Evolutionary conservation across 2,797 vertebrate species (phyloP).

Genomic region (Chaetodon trifasciatus): DNA sequence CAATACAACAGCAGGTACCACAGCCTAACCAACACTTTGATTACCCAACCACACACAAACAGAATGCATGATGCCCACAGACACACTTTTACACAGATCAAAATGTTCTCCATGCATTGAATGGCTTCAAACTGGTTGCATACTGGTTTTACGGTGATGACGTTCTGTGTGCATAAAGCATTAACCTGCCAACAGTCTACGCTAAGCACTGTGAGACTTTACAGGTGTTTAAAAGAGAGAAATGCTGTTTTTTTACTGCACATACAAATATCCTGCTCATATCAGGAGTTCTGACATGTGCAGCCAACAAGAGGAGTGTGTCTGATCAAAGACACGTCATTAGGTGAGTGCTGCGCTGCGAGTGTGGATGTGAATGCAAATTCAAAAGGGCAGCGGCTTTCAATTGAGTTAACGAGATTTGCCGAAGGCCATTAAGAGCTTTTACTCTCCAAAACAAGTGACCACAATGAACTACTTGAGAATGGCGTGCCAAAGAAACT

Average conservation of each 20-base stretch:
- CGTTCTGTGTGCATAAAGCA: neutral
- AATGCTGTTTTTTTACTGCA: neutral
- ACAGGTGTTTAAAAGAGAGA: neutral
- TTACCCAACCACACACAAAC: neutral
- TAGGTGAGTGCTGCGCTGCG: neutral
- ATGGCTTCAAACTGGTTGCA: neutral
- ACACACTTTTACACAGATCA: neutral
- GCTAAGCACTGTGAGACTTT: neutral
- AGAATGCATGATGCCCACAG: neutral
- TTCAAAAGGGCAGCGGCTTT: constrained; percentile 45
- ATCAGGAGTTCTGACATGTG: constrained; percentile 22
- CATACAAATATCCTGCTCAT: neutral
- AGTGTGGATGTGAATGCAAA: constrained; percentile 38
- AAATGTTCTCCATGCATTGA: neutral
- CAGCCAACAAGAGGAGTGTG: neutral
- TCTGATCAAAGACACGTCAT: constrained; percentile 21
- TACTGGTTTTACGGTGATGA: neutral
- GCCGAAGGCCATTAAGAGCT: constrained; percentile 56
- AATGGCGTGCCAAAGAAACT: neutral
- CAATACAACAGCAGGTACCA: constrained; percentile 46
- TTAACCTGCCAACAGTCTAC: neutral
- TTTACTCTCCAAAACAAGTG: constrained; percentile 40
- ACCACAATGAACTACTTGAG: constrained; percentile 15
- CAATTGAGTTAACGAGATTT: constrained; percentile 60
- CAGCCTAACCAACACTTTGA: neutral